Base-by-base conservation (phyloP, 1,140 invertebrate genomes). In the Ruditapes philippinarum region DNA sequence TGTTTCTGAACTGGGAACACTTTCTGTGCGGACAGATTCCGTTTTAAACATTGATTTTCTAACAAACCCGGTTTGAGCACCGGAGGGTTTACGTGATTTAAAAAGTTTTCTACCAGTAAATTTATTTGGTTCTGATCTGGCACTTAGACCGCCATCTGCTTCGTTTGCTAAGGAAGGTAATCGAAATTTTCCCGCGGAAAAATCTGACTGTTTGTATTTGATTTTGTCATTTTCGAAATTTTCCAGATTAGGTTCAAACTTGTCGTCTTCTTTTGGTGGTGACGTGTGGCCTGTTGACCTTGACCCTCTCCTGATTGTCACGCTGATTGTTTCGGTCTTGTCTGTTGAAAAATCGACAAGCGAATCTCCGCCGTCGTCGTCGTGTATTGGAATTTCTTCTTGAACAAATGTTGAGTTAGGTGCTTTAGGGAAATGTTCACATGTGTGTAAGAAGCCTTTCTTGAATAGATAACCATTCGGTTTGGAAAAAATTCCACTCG, bases 361-460 rank as follows among this genome's bases (percentile, higher is more conserved):
- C 9, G 57, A 62, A n/a, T 86, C 25, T 4, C 49, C 51, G 22
- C 62, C 28, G n/a, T 51, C 62, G 49, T 80, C 76, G 17, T 49
- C 36, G 0, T 57, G 28, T 40, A 81, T 51, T 0, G 36, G 7
- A 0, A 65, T 42, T 22, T 88, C 74, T 17, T 88, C 85, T n/a
- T 42, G 28, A 5, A 89, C 87, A 76, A 89, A 89, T 36, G 87
- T 89, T 31, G 78, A 36, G 22, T 73, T 49, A 2, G 87, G 87
- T 12, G 79, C 87, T 38, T 89, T 49, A 3, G 80, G 79, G n/a
- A 82, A 76, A 54, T 89, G 87, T 49, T 89, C 87, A 73, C 87
- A 89, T 9, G 62, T 57, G 28, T 81, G 62, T 17, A 89, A 74
- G 31, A 82, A 89, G 0, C 87, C 87, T 42, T 82, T 73, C 42